phyloP scores from a whole-genome alignment of 1,140 invertebrate species.

The Caenorhabditis inopinata region DNA sequence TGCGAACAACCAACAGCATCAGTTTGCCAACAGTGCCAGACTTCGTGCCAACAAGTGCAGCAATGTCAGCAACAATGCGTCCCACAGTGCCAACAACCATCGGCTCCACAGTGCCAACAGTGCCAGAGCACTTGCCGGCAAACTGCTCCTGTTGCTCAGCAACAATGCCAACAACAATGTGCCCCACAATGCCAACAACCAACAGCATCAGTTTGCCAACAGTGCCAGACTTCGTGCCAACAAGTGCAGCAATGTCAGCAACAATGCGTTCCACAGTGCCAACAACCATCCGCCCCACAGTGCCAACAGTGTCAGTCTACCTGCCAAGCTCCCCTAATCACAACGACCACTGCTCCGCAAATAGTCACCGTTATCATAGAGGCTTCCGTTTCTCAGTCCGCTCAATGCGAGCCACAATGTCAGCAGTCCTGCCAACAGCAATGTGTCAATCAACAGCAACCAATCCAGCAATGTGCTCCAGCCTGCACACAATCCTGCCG shows the following conservation, averaged over 20 bases:
- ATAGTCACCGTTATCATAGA: background rate
- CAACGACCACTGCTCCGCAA: constrained; percentile 23
- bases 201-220: constrained; percentile 23
- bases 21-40: constrained; percentile 32
- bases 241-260: constrained; percentile 9
- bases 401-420: constrained; percentile 31
- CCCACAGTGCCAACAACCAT: constrained; percentile 25
- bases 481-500: constrained; percentile 33
- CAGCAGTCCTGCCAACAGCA: constrained; percentile 34
- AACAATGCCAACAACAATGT: constrained; percentile 34
- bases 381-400: constrained; percentile 17
- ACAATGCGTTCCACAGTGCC: constrained; percentile 13
- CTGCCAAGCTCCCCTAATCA: background rate
- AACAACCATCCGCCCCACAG: constrained; percentile 6
- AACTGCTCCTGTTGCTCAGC: background rate
- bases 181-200: constrained; percentile 29
- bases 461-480: constrained; percentile 25
- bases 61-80: constrained; percentile 25
- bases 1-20: background rate
- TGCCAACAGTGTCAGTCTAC: constrained; percentile 37
- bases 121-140: constrained; percentile 38
- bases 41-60: constrained; percentile 33
- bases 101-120: constrained; percentile 26
- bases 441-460: constrained; percentile 40
- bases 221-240: constrained; percentile 26